Evolutionary conservation across 2,888 invertebrate genomes (phyloP).

Genomic region (Thereva unica): DNA sequence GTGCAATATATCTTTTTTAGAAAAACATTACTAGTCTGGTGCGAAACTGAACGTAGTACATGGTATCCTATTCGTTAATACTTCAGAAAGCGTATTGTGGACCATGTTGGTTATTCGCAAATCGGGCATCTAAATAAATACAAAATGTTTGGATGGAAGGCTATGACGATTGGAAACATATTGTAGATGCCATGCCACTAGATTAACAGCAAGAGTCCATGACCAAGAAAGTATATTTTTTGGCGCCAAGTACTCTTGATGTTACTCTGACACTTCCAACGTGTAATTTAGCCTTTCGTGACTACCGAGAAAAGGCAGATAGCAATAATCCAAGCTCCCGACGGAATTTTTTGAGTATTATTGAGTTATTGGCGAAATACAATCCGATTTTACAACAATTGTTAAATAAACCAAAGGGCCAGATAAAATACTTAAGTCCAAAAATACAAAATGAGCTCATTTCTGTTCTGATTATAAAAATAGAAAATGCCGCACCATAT

Average conservation of each 20-base stretch:
- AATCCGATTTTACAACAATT: conserved; percentile 34
- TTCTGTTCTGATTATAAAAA: conserved; percentile 30
- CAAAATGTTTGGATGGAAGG: conserved; percentile 31
- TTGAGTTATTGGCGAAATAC: conserved; percentile 9
- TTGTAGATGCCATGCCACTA: too few species aligned
- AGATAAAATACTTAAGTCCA: conserved; percentile 31
- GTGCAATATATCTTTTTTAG: too few species aligned
- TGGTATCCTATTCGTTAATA: conserved; percentile 33
- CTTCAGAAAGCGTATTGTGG: conserved; percentile 34
- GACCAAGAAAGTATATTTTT: conserved; percentile 32
- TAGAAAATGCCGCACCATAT: conserved; percentile 30
- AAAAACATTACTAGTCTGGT: too few species aligned
- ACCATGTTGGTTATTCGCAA: conserved; percentile 36
- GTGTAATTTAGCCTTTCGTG: conserved; percentile 38
- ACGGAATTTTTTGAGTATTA: conserved; percentile 30
- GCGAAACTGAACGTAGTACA: conserved; percentile 35
- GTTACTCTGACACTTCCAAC: conserved; percentile 39
- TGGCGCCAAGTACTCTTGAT: conserved; percentile 35
- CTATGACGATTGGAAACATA: conserved; percentile 22
- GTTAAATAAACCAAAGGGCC: conserved; percentile 27
- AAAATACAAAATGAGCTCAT: conserved; percentile 27
- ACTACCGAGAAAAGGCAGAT: conserved; percentile 6
- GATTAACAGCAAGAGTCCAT: conserved; percentile 34
- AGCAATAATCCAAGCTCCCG: conserved; percentile 19
- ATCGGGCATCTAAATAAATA: conserved; percentile 31